Conservation (phyloP, 2,113 vertebrate genomes). For the Pelobates fuscus region DNA sequence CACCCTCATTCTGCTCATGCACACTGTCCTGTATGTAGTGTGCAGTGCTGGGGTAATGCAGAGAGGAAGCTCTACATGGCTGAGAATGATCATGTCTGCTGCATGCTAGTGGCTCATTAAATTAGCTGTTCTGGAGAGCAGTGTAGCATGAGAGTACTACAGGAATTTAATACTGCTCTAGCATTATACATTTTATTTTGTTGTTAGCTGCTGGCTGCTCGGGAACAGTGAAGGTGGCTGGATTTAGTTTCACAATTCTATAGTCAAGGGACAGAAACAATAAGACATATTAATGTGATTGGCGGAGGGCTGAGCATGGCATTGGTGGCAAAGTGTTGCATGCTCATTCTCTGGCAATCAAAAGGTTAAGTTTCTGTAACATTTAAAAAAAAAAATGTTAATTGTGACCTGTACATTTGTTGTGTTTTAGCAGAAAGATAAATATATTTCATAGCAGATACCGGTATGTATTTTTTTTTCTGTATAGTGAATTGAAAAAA, state of each 20-base stretch:
- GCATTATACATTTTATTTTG: background rate
- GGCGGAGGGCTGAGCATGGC: too few species aligned
- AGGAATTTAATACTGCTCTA: background rate
- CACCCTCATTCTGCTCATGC: background rate
- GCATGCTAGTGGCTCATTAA: slow-evolving; percentile 21
- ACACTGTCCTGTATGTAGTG: background rate
- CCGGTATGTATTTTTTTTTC: too few species aligned
- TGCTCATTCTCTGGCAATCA: too few species aligned
- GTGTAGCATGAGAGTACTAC: background rate
- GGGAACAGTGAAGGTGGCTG: slow-evolving; percentile 19
- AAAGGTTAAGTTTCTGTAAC: too few species aligned
- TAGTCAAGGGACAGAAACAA: slow-evolving; percentile 7
- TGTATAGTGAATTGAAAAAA: too few species aligned
- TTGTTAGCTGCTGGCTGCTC: background rate
- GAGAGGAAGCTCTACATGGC: background rate
- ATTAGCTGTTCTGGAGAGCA: background rate
- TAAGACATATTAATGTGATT: background rate
- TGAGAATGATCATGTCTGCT: slow-evolving; percentile 22
- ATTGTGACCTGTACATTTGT: too few species aligned
- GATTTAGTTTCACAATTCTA: slow-evolving; percentile 16
- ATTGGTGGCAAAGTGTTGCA: too few species aligned
- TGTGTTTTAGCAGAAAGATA: too few species aligned
- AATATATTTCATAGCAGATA: too few species aligned
- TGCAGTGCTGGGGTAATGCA: slow-evolving; percentile 3
- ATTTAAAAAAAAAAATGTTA: too few species aligned